Base-by-base conservation (phyloP, 2,113 vertebrate genomes). In the Rousettus leschenaultii region DNA sequence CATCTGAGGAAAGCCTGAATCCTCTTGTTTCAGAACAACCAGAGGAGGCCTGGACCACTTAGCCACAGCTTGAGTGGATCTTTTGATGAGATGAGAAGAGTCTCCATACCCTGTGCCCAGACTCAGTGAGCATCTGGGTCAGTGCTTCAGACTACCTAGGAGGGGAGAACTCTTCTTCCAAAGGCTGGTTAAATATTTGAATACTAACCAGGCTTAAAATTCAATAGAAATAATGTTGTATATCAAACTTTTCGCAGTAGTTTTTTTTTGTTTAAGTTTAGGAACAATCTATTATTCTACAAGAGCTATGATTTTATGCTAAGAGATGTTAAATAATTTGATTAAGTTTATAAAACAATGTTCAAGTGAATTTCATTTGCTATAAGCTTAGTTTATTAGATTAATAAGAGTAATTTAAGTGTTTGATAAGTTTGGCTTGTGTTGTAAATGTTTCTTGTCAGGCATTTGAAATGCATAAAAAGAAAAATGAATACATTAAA, bases 401-500 rank as follows among this genome's bases (percentile, higher is more conserved):
- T 73, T 77, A 88, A 68, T 65, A 77, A 74, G 45, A 95, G 22
- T 30, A 71, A 87, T 30, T n/a, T 51, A 95, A 83, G 40, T 74
- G 43, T 91, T 71, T 70, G 80, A 80, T 51, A 88, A 40, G 24
- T 89, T 86, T 94, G 71, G 59, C 66, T 85, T 88, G 18, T 61
- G 45, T 68, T 77, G 6, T 53, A 63, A 77, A 89, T 84, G 71
- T 43, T 92, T 96, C 88, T 85, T 90, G 59, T 85, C 48, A 68
- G 53, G 65, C 28, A 84, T 75, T 63, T 86, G 77, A 93, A 85
- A 93, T 55, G 40, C 71, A 59, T 79, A 59, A 80, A 75, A 83
- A 74, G 15, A 86, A 88, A 96, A 80, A 77, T 70, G 68, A 92
- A 88, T 71, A 43, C 13, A 59, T 92, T 79, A 84, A 68, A 92